Evolutionary conservation across 1,140 invertebrate genomes (phyloP).

Genomic region (Anoplolepis gracilipes): DNA sequence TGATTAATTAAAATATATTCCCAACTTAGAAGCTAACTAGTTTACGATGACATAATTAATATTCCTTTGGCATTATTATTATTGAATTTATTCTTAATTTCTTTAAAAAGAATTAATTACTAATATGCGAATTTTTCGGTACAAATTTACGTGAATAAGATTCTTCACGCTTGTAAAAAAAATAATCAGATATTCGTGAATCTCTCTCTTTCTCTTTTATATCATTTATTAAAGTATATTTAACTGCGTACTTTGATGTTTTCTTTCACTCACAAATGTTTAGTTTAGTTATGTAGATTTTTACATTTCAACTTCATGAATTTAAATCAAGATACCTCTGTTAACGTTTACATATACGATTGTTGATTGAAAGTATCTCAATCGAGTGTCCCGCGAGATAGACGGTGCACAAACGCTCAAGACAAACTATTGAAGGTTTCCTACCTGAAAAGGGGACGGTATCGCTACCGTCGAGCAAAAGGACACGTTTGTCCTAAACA

Average conservation of each 20-base stretch:
- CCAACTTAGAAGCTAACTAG: neutral
- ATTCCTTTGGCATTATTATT: neutral
- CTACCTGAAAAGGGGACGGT: constrained; percentile 9
- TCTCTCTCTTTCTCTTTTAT: neutral
- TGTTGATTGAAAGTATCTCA: neutral
- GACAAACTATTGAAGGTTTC: constrained; percentile 27
- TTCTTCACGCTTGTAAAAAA: neutral
- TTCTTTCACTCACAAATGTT: neutral
- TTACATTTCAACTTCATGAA: neutral
- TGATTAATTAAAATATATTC: constrained; percentile 31
- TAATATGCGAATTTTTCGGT: no score
- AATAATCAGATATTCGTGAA: neutral
- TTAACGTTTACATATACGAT: neutral
- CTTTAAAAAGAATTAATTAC: neutral
- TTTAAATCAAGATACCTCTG: neutral
- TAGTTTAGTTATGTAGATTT: neutral
- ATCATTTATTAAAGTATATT: neutral
- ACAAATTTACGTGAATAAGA: no score
- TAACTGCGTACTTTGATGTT: neutral
- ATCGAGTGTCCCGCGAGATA: constrained; percentile 16
- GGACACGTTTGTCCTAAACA: constrained; percentile 48
- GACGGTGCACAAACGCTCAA: neutral
- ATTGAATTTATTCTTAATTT: neutral
- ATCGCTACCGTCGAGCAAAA: constrained; percentile 12
- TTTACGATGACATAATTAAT: constrained; percentile 24